Conservation (phyloP, 2,888 invertebrate species). For the Eupithecia dodoneata region DNA sequence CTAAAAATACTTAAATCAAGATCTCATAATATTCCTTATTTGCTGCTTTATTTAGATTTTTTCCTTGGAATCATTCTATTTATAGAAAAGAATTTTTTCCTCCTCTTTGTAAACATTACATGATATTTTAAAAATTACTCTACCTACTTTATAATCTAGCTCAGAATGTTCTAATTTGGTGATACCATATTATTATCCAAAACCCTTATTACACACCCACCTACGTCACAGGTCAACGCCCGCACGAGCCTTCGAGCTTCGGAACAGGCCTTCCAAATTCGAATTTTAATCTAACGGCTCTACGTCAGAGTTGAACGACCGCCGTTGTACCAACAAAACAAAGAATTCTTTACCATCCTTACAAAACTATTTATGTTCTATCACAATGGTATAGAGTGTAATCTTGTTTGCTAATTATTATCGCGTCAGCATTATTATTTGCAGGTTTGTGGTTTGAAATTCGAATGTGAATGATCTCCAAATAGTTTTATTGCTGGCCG, state of each 20-base stretch:
- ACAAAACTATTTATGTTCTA: conserved; percentile 50
- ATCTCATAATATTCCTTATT: not conserved
- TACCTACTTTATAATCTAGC: no score
- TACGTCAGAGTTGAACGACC: conserved; percentile 71
- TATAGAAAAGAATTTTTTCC: not conserved
- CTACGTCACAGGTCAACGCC: conserved; percentile 58
- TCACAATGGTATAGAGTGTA: conserved; percentile 47
- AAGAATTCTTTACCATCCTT: conserved; percentile 53
- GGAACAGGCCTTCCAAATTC: conserved; percentile 69
- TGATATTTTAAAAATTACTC: no score
- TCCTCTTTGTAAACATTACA: no score
- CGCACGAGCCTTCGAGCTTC: conserved; percentile 48
- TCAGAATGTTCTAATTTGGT: not conserved
- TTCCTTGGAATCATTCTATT: not conserved
- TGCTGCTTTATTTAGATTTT: not conserved
- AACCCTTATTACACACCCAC: conserved; percentile 51
- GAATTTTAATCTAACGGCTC: conserved; percentile 77
- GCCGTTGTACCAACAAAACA: conserved; percentile 62
- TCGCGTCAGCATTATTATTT: conserved; percentile 12
- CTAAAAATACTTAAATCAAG: no score
- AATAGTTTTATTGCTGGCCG: conserved; percentile 31
- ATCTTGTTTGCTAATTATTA: conserved; percentile 25
- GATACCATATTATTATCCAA: not conserved
- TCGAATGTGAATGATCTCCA: conserved; percentile 32
- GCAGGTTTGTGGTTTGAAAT: conserved; percentile 29